Evolutionary conservation across 1,140 invertebrate genomes (phyloP), one percentile per base, ranked within the genome.

Genomic region (Heterodera carotae): DNA sequence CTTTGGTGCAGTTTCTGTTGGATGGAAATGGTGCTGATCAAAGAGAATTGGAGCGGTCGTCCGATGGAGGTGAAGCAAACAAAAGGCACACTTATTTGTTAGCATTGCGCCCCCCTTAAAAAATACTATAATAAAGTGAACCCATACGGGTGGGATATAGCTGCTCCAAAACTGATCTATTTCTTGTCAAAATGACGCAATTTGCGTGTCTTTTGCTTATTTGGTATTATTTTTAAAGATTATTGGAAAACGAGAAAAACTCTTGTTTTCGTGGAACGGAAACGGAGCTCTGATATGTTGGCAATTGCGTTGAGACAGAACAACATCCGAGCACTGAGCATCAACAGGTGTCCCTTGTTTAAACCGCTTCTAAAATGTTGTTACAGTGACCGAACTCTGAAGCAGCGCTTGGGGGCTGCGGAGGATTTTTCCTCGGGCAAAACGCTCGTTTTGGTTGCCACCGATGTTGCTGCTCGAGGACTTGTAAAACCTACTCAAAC

Each of bases 311-410:
- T 80, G 25, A 34, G 64, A 27, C 31, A 76, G 25, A 43, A 39
- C 31, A 36, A 74, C 67, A 72, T 80, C 22, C 25, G 15, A 18
- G 79, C 68, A 6, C 29, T 73, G 25, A 76, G 79, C 33, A 53
- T 60, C 69, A 33, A 62, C 43, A 36, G 39, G 70, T 69, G 39
- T 43, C 59, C 29, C 36, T 29, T 4, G 33, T 60, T 43, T 48
- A 22, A 29, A 48, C 78, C 18, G 12, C 39, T 70, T 71, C n/a
- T 48, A 2, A 4, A n/a, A n/a, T 27, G 29, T 31, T 29, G 56
- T 60, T 18, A 33, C 27, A 82, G 80, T 34, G 80, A 77, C 66
- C 75, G 81, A 25, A 81, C 71, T 39, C 75, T 78, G 27, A 31
- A 43, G 64, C 81, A 83, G 64, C 64, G 80, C 33, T 53, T 60